phyloP scores from a whole-genome alignment of 1,140 invertebrate species.

The Neodiprion pinetum region DNA sequence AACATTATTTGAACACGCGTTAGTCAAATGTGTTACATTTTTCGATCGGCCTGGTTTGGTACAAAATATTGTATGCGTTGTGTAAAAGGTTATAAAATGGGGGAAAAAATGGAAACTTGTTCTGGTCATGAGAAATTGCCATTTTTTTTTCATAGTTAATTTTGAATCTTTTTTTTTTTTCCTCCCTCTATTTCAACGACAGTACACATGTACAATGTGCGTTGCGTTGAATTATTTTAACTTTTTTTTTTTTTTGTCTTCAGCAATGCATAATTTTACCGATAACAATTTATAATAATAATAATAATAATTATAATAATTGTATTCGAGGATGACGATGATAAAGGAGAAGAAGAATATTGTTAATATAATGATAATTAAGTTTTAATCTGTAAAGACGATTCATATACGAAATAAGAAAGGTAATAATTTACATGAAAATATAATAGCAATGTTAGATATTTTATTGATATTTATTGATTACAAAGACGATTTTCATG shows the following conservation, averaged over 20 bases:
- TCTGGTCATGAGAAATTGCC: conserved; percentile 63
- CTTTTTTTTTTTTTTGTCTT: conserved; percentile 29
- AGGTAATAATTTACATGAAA: conserved; percentile 52
- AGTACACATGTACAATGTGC: not conserved
- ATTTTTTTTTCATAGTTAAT: conserved; percentile 50
- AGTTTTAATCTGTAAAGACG: conserved; percentile 52
- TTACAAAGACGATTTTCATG: conserved; percentile 41
- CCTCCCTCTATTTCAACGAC: conserved; percentile 8
- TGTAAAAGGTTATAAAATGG: conserved; percentile 54
- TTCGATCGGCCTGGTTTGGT: conserved; percentile 61
- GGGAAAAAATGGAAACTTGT: conserved; percentile 54
- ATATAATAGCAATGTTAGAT: conserved; percentile 60
- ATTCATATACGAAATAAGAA: conserved; percentile 34
- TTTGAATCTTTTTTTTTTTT: conserved; percentile 29
- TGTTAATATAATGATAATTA: conserved; percentile 59
- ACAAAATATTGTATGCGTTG: conserved; percentile 59
- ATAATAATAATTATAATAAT: conserved; percentile 33
- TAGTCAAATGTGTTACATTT: conserved; percentile 46
- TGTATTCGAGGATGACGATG: conserved; percentile 40
- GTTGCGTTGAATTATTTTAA: conserved; percentile 17
- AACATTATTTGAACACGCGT: conserved; percentile 53
- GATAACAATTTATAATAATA: conserved; percentile 37
- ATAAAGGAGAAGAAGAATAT: conserved; percentile 36
- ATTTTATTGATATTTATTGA: conserved; percentile 62
- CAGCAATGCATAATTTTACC: conserved; percentile 22